These are phyloP conservation scores for Drosophila leontia DNA, from an alignment of 1,140 invertebrate genomes.

Conservation along the genomic window DNA sequence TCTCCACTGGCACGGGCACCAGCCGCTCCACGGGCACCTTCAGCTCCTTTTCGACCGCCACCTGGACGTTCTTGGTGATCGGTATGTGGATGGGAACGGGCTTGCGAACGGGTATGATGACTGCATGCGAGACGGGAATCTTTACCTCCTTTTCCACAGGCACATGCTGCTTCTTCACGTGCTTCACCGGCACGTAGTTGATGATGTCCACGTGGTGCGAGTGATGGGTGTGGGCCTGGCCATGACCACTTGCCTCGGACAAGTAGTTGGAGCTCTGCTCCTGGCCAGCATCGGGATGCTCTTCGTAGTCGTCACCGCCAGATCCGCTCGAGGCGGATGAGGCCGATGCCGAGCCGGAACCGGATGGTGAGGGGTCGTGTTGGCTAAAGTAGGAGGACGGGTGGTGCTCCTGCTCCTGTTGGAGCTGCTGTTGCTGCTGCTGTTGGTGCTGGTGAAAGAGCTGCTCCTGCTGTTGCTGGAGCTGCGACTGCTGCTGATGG, in stretches of 20 bases:
- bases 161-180: conserved; percentile 89
- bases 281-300: conserved; percentile 58
- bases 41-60: conserved; percentile 90
- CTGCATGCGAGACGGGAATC: conserved; percentile 89
- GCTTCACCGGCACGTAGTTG: conserved; percentile 88
- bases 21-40: conserved; percentile 90
- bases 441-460: conserved; percentile 42
- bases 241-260: conserved; percentile 44
- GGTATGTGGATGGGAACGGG: conserved; percentile 91
- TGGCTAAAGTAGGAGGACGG: conserved; percentile 47
- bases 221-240: conserved; percentile 51
- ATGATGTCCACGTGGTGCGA: conserved; percentile 89
- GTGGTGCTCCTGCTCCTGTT: conserved; percentile 50
- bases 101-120: conserved; percentile 89
- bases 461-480: conserved; percentile 36
- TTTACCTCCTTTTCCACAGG: conserved; percentile 89
- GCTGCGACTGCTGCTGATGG: conserved; percentile 46
- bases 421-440: conserved; percentile 44
- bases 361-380: conserved; percentile 30
- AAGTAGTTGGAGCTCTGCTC: conserved; percentile 61
- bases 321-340: conserved; percentile 46
- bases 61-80: conserved; percentile 89
- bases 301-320: conserved; percentile 56
- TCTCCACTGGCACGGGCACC: conserved; percentile 90
- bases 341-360: conserved; percentile 25